Conservation (phyloP, 2,888 invertebrate species). For the Nephrotoma appendiculata region DNA sequence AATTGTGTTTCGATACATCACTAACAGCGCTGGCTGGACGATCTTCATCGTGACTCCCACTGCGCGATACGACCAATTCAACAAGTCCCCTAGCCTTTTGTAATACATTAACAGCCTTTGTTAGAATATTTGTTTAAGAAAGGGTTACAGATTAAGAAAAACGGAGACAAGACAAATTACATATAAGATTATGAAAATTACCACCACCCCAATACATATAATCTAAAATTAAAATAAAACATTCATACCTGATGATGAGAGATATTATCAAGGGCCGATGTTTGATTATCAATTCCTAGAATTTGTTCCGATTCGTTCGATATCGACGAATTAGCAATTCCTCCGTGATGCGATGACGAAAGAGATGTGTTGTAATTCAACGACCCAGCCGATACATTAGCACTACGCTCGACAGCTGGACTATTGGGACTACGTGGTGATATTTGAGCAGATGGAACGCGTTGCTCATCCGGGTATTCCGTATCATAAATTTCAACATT, state of each 20-base stretch:
- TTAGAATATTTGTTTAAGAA: constrained; percentile 8
- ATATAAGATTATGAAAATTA: background rate
- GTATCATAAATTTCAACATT: constrained; percentile 39
- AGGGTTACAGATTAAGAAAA: background rate
- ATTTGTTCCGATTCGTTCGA: constrained; percentile 1
- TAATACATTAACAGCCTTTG: constrained; percentile 49
- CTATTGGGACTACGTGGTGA: constrained; percentile 56
- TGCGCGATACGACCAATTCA: constrained; percentile 34
- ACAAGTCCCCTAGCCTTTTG: constrained; percentile 51
- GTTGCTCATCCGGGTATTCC: constrained; percentile 53
- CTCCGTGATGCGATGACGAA: background rate
- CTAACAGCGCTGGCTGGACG: constrained; percentile 50
- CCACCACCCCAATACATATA: background rate
- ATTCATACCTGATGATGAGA: background rate
- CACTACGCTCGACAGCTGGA: constrained; percentile 13
- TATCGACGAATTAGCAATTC: background rate
- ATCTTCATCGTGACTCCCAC: constrained; percentile 30
- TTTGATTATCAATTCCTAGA: constrained; percentile 4
- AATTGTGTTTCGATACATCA: constrained; percentile 49
- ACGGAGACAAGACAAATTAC: background rate
- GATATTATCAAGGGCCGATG: background rate
- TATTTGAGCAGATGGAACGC: constrained; percentile 61
- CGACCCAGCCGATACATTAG: background rate
- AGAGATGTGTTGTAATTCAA: background rate
- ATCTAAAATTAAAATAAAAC: background rate